These are phyloP conservation scores for Salvelinus namaycush DNA, from an alignment of 2,113 vertebrate genomes.

Conservation along the genomic window DNA sequence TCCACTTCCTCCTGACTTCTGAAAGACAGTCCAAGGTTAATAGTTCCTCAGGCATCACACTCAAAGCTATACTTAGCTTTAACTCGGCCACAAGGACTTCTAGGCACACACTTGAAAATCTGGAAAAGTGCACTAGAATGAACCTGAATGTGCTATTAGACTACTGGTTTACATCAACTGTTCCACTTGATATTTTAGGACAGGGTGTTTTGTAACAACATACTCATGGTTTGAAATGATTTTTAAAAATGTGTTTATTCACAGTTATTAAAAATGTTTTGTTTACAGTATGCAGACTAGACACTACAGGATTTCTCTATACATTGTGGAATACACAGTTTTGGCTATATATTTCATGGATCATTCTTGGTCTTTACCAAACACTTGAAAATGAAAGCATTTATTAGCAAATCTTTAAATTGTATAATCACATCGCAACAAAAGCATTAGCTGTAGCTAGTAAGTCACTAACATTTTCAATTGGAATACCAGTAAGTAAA, in stretches of 20 bases:
- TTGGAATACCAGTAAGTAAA: background rate
- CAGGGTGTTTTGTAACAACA: background rate
- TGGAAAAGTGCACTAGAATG: background rate
- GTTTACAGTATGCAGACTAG: background rate
- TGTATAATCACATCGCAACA: background rate
- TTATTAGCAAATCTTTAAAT: slow-evolving; percentile 5
- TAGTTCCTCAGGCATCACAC: slow-evolving; percentile 32
- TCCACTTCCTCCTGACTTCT: slow-evolving; percentile 71
- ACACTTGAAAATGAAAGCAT: slow-evolving; percentile 13
- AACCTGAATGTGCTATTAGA: background rate
- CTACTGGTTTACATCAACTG: background rate
- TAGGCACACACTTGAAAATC: background rate
- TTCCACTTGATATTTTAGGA: background rate
- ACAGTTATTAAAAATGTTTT: background rate
- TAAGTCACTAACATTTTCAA: background rate
- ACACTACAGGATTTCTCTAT: background rate
- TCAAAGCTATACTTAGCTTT: slow-evolving; percentile 2
- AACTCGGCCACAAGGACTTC: background rate
- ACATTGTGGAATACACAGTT: slow-evolving; percentile 31
- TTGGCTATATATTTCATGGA: slow-evolving; percentile 8
- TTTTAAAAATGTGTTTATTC: background rate
- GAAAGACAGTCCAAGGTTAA: slow-evolving; percentile 68
- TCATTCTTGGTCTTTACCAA: slow-evolving; percentile 2
- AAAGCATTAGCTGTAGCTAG: background rate
- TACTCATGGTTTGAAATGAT: background rate